A percentile compares a stretch with the other conserved stretches of the same genome.
phyloP scores from a whole-genome alignment of 2,113 vertebrate species.

The Parus major region DNA sequence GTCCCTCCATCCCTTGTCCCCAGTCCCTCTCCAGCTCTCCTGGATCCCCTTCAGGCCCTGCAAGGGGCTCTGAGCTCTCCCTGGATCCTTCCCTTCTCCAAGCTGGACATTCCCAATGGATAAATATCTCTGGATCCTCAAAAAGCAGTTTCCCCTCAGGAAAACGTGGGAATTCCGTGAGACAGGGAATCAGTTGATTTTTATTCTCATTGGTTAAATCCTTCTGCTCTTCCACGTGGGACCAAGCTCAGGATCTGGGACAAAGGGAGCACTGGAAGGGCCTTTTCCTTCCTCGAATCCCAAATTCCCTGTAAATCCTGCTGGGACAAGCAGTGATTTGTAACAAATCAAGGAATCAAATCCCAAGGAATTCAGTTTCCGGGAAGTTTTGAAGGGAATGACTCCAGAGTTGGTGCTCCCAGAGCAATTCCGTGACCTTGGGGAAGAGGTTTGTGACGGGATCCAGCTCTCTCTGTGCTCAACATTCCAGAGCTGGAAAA shows the following conservation, averaged over 20 bases:
- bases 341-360: fast-evolving
- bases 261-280: background rate
- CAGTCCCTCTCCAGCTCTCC: background rate
- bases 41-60: background rate
- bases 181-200: background rate
- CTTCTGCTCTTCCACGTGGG: fast-evolving
- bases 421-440: background rate
- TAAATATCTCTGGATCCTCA: background rate
- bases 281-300: background rate
- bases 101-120: fast-evolving
- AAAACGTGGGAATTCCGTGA: background rate
- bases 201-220: background rate
- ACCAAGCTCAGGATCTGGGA: background rate
- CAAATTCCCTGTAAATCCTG: background rate
- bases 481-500: background rate
- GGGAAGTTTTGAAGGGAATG: background rate
- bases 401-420: fast-evolving
- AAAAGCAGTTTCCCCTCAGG: background rate
- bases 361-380: background rate
- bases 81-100: fast-evolving
- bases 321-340: fast-evolving
- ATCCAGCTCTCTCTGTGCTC: background rate
- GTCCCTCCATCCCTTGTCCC: background rate
- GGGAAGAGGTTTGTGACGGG: background rate
- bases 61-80: background rate